These are phyloP conservation scores for Dascyllus trimaculatus DNA, from an alignment of 2,113 vertebrate genomes.

Conservation along the genomic window DNA sequence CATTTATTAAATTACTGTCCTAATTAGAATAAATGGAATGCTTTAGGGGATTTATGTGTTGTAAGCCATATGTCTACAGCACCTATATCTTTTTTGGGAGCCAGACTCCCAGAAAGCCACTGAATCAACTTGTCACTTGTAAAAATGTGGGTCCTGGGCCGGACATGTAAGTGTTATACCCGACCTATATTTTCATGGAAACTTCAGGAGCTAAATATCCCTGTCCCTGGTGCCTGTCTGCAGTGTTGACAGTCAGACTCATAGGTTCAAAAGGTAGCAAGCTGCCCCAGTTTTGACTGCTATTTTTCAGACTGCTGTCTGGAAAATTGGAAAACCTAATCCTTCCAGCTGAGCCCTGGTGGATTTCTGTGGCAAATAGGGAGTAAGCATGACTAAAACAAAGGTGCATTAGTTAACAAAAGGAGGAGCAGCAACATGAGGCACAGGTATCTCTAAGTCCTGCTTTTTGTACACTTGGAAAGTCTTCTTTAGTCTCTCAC, in stretches of 20 bases:
- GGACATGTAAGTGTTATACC: not conserved
- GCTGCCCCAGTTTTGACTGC: conserved; percentile 57
- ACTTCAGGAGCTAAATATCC: conserved; percentile 7
- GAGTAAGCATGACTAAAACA: conserved; percentile 26
- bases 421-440: not conserved
- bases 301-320: conserved; percentile 45
- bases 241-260: conserved; percentile 42
- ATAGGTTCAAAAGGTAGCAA: conserved; percentile 41
- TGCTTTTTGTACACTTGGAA: not conserved
- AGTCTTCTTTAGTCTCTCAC: not conserved
- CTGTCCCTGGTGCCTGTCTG: conserved; percentile 29
- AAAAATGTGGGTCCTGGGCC: no score
- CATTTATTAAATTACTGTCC: no score
- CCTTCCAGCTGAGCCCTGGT: conserved; percentile 12
- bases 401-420: not conserved
- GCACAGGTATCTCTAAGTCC: not conserved
- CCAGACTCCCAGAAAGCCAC: no score
- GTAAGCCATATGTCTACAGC: no score
- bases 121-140: no score
- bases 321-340: conserved; percentile 47
- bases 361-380: conserved; percentile 20
- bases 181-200: conserved; percentile 29
- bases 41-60: no score
- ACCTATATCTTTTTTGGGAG: no score
- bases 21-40: no score